These are phyloP conservation scores for Sisyra terminalis DNA, from an alignment of 2,888 invertebrate genomes.

Conservation along the genomic window DNA sequence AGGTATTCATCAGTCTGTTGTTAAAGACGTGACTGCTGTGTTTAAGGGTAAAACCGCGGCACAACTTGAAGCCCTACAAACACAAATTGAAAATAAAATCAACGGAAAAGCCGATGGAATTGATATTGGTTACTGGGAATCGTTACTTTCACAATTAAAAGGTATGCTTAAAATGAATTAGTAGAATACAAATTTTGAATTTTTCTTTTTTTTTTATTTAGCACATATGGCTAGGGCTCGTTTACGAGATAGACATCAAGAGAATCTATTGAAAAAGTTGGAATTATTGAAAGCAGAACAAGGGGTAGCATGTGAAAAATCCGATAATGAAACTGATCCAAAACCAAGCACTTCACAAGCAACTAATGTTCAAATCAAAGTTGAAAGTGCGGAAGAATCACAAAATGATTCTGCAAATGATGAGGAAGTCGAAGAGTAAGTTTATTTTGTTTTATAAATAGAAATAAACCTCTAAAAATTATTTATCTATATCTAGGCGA, in stretches of 20 bases:
- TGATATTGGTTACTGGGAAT: conserved; percentile 97
- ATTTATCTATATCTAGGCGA: too few species aligned
- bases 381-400: conserved; percentile 8
- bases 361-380: conserved; percentile 7
- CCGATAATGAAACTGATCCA: conserved; percentile 4
- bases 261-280: conserved; percentile 73
- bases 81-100: conserved; percentile 76
- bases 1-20: conserved; percentile 78
- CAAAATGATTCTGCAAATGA: conserved; percentile 6
- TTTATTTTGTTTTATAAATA: conserved; percentile 5
- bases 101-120: conserved; percentile 71
- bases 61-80: conserved; percentile 69
- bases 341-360: conserved; percentile 7
- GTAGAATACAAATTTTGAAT: background rate
- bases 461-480: background rate
- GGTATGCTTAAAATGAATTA: conserved; percentile 24
- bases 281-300: conserved; percentile 79
- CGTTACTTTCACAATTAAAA: conserved; percentile 83
- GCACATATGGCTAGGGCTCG: conserved; percentile 90
- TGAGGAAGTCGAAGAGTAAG: conserved; percentile 11
- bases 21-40: conserved; percentile 71
- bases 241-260: conserved; percentile 82
- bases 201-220: conserved; percentile 18
- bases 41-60: conserved; percentile 87
- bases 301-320: conserved; percentile 31